Evolutionary conservation across 2,888 invertebrate species (phyloP).

Genomic region (Trissonchulus sp.): DNA sequence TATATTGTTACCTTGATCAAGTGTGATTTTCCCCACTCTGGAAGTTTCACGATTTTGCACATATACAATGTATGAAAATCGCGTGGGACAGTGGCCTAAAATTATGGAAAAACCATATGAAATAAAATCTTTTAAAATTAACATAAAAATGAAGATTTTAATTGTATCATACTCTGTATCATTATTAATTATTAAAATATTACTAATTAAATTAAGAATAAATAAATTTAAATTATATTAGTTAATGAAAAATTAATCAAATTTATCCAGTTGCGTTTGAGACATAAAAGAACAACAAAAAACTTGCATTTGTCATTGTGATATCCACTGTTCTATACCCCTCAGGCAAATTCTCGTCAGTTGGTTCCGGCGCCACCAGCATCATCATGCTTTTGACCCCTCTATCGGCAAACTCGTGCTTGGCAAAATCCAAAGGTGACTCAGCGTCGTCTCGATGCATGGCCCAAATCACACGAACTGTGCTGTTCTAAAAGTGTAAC

Average conservation of each 20-base stretch:
- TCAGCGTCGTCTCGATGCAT: conserved; percentile 1
- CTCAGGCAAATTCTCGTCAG: neutral
- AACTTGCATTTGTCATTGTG: neutral
- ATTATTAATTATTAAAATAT: too few species aligned
- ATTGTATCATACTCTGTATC: too few species aligned
- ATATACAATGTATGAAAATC: neutral
- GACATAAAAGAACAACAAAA: too few species aligned
- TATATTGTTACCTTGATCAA: too few species aligned
- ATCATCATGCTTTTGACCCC: neutral
- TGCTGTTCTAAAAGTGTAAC: conserved; percentile 13
- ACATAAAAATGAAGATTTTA: too few species aligned
- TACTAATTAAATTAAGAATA: too few species aligned
- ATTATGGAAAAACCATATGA: too few species aligned
- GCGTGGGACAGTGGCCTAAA: neutral
- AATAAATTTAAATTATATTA: too few species aligned
- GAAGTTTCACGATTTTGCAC: neutral
- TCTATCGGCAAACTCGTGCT: neutral
- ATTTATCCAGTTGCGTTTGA: too few species aligned
- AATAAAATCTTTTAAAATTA: too few species aligned
- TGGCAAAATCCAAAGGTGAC: neutral
- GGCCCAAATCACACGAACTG: neutral
- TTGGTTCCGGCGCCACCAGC: neutral
- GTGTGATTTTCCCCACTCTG: neutral
- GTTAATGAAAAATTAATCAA: too few species aligned
- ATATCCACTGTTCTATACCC: neutral